Evolutionary conservation across 92 coral and sea anemone species (phyloP).

Genomic region (Porites rus): DNA sequence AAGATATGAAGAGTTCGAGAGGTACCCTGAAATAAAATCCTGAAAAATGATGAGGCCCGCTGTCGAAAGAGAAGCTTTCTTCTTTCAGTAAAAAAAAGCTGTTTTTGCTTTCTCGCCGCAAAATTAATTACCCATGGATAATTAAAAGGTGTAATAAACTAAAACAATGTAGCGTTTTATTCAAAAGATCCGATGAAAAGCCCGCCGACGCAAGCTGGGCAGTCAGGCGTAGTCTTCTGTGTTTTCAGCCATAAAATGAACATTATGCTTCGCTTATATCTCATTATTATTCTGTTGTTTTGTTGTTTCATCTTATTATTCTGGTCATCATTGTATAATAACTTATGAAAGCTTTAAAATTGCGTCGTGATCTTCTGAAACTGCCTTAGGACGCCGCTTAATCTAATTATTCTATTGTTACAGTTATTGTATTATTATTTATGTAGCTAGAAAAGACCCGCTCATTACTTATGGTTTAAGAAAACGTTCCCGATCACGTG

Average conservation of each 20-base stretch:
- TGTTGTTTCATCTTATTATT: conserved; percentile 11
- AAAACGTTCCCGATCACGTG: conserved; percentile 10
- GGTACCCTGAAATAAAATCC: too few species aligned
- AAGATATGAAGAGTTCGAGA: too few species aligned
- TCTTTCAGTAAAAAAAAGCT: neutral
- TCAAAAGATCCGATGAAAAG: conserved; percentile 20
- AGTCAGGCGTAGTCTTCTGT: neutral
- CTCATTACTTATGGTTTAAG: neutral
- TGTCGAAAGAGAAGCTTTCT: neutral
- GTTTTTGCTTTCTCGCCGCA: neutral
- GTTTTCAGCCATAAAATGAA: conserved; percentile 4
- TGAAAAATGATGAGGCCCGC: too few species aligned
- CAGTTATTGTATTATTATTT: neutral
- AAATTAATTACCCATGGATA: conserved; percentile 12
- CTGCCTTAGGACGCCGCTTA: conserved; percentile 2
- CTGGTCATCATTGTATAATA: conserved; percentile 7
- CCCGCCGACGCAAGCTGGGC: conserved; percentile 8
- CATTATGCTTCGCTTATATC: conserved; percentile 33
- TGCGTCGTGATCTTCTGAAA: conserved; percentile 37
- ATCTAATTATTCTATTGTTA: conserved; percentile 18
- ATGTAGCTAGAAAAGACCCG: conserved; percentile 8
- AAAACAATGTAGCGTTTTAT: conserved; percentile 3
- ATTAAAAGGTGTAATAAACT: conserved; percentile 17
- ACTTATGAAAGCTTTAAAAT: conserved; percentile 8
- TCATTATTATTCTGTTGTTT: conserved; percentile 37